Conservation (phyloP, 2,797 vertebrate genomes). For the Brotula barbata region DNA sequence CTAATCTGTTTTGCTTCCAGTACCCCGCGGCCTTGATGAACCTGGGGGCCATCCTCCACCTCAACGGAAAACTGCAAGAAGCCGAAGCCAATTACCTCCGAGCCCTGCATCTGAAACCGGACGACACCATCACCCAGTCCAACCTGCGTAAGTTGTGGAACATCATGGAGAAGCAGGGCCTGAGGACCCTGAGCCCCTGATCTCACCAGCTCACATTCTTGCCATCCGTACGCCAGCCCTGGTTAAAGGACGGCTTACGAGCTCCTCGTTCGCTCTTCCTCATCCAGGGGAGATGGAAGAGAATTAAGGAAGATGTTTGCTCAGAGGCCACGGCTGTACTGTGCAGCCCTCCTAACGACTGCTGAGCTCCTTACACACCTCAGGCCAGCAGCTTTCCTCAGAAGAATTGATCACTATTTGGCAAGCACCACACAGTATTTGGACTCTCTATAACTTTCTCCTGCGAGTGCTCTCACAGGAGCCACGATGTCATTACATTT, state of each 20-base stretch:
- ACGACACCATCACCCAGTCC: slow-evolving; percentile 96
- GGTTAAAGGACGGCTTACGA: slow-evolving; percentile 8
- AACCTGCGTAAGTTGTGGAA: slow-evolving; percentile 99
- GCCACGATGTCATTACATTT: slow-evolving; percentile 11
- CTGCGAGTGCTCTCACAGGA: slow-evolving; percentile 40
- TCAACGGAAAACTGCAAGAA: slow-evolving; percentile 93
- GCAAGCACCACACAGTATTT: slow-evolving; percentile 37
- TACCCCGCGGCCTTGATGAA: slow-evolving; percentile 98
- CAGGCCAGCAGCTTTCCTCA: slow-evolving; percentile 53
- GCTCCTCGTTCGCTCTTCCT: slow-evolving; percentile 19
- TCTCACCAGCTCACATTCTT: slow-evolving; percentile 23
- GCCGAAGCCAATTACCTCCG: slow-evolving; percentile 97
- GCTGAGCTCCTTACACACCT: slow-evolving; percentile 61
- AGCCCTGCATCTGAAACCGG: slow-evolving; percentile 94
- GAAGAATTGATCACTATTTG: slow-evolving; percentile 48
- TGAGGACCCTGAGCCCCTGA: slow-evolving; percentile 84
- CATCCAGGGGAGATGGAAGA: slow-evolving; percentile 40
- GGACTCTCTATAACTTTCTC: slow-evolving; percentile 42
- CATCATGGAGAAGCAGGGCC: slow-evolving; percentile 99
- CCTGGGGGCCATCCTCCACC: slow-evolving; percentile 96
- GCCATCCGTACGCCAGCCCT: slow-evolving; percentile 51
- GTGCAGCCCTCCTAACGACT: slow-evolving; percentile 48
- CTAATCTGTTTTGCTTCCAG: slow-evolving; percentile 68
- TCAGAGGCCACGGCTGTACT: slow-evolving; percentile 40
- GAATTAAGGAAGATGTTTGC: slow-evolving; percentile 57